A percentile compares a stretch with the other conserved stretches of the same genome.
Conservation (phyloP, 2,113 vertebrate genomes). For the Eleginops maclovinus region DNA sequence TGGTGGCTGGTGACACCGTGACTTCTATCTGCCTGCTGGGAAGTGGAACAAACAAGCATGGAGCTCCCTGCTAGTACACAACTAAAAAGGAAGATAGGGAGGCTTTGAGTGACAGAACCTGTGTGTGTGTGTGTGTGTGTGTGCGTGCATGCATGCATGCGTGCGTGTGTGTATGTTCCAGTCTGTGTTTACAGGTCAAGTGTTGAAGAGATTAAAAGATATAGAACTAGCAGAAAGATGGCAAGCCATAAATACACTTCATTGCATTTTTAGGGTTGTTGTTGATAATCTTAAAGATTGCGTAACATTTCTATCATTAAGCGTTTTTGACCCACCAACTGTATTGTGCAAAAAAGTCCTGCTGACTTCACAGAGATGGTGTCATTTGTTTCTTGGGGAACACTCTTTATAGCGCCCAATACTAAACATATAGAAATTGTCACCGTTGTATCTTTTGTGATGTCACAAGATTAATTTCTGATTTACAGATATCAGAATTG, state of each 20-base stretch:
- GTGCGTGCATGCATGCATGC: not conserved
- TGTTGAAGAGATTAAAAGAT: constrained; percentile 2
- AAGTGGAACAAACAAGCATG: constrained; percentile 47
- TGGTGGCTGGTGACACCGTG: constrained; percentile 40
- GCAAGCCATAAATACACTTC: not conserved
- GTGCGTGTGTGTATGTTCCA: not conserved
- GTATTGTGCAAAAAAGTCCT: too few species aligned
- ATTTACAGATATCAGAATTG: not conserved
- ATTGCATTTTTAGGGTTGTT: not conserved
- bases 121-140: not conserved
- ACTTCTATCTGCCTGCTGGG: constrained; percentile 51
- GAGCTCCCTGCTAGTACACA: constrained; percentile 2
- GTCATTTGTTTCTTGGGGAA: not conserved
- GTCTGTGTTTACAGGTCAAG: constrained; percentile 23
- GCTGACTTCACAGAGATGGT: too few species aligned
- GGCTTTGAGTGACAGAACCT: not conserved
- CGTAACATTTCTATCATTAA: not conserved
- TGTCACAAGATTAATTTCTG: not conserved
- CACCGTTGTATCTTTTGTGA: not conserved
- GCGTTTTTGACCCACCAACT: not conserved
- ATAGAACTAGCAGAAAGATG: not conserved
- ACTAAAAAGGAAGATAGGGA: constrained; percentile 5
- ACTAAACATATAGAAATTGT: not conserved
- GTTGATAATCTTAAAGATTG: not conserved
- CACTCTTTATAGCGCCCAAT: not conserved